Percentiles rank a stretch among this genome's conserved stretches.
These are phyloP conservation scores for Brachirus orientalis DNA, from an alignment of 2,113 vertebrate species.

Conservation along the genomic window DNA sequence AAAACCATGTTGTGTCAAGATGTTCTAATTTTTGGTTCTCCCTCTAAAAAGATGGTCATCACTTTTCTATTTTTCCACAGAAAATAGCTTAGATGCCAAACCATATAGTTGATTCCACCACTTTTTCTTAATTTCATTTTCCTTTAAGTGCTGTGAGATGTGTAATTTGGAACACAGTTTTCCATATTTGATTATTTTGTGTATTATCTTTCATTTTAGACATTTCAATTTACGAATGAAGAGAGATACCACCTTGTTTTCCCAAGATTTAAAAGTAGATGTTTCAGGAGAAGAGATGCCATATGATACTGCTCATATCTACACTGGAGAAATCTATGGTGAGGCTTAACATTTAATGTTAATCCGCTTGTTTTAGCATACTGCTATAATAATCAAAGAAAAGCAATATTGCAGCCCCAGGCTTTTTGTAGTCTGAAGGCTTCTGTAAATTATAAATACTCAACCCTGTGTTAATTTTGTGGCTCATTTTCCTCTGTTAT, in stretches of 20 bases:
- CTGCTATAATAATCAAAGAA: neutral
- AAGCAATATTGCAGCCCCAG: neutral
- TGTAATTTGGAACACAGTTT: no score
- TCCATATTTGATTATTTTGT: neutral
- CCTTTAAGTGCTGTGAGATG: no score
- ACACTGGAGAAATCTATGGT: conserved; percentile 97
- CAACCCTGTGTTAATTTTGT: neutral
- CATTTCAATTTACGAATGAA: conserved; percentile 98
- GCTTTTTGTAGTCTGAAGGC: neutral
- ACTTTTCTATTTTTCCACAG: conserved; percentile 13
- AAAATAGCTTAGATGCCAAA: no score
- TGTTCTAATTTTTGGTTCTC: conserved; percentile 30
- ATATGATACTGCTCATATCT: conserved; percentile 97
- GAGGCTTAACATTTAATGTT: conserved; percentile 52
- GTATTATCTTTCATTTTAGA: conserved; percentile 77
- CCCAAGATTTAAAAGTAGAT: conserved; percentile 93
- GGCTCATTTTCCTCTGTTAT: neutral
- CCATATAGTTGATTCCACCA: no score
- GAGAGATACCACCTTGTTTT: conserved; percentile 91
- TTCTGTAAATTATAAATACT: neutral
- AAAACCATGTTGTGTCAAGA: conserved; percentile 39
- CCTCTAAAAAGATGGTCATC: conserved; percentile 22
- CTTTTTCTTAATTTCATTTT: no score
- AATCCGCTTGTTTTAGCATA: neutral
- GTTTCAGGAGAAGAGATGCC: conserved; percentile 87